phyloP scores from a whole-genome alignment of 2,888 invertebrate genomes.

The Azorinus chamasolen region DNA sequence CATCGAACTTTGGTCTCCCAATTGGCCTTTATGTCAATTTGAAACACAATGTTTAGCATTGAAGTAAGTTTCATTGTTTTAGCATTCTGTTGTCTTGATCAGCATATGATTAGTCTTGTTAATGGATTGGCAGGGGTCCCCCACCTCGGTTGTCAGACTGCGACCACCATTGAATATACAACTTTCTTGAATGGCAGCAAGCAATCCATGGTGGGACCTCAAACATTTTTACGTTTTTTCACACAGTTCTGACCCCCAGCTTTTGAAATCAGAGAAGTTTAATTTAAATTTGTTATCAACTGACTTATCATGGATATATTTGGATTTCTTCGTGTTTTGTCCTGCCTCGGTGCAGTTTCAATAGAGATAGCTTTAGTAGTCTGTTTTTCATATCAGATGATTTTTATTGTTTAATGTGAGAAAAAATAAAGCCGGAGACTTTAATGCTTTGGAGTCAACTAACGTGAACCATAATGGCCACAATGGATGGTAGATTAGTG shows the following conservation, averaged over 20 bases:
- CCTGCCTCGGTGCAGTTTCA: background rate
- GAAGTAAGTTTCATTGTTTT: too few relatives aligned
- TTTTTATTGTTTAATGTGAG: conserved; percentile 2
- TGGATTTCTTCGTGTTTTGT: conserved; percentile 9
- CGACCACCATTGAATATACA: conserved; percentile 16
- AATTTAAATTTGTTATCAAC: conserved; percentile 8
- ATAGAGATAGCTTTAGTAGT: conserved; percentile 7
- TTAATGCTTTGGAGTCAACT: too few relatives aligned
- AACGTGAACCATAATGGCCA: too few relatives aligned
- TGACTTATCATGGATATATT: conserved; percentile 3
- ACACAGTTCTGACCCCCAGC: conserved; percentile 41
- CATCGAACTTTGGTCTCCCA: conserved; percentile 54
- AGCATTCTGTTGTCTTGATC: too few relatives aligned
- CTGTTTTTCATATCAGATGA: conserved; percentile 3
- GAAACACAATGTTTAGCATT: too few relatives aligned
- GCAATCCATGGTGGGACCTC: background rate
- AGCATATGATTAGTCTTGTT: conserved; percentile 13
- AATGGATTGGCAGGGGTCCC: conserved; percentile 32
- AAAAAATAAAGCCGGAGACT: conserved; percentile 1
- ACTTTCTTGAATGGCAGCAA: conserved; percentile 56
- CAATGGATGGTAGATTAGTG: too few relatives aligned
- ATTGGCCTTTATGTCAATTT: conserved; percentile 41
- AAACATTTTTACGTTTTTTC: conserved; percentile 9
- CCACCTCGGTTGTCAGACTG: conserved; percentile 17
- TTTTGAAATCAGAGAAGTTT: conserved; percentile 32